A percentile compares a stretch with the other conserved stretches of the same genome.
Conservation (phyloP, 2,113 vertebrate genomes). For the Rissa tridactyla region DNA sequence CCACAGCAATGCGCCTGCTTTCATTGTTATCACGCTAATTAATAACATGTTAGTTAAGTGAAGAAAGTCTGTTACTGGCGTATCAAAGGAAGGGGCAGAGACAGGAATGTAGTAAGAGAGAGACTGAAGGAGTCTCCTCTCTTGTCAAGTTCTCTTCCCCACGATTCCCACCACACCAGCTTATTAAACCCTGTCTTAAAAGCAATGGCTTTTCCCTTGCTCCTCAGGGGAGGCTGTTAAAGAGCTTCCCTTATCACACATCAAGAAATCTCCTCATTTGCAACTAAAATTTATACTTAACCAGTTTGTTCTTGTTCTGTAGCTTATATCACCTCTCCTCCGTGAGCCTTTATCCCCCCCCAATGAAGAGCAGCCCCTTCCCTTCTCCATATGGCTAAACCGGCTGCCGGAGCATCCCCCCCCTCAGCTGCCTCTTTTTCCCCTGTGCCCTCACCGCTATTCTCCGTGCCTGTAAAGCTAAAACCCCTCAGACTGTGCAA, state of each 20-base stretch:
- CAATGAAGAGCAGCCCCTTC: background rate
- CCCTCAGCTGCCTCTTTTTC: background rate
- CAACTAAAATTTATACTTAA: background rate
- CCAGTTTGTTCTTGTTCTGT: background rate
- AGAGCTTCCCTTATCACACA: background rate
- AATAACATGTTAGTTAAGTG: background rate
- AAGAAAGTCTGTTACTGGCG: background rate
- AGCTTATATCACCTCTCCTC: background rate
- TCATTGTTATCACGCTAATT: background rate
- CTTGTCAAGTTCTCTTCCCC: background rate
- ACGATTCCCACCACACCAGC: background rate
- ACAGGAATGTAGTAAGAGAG: background rate
- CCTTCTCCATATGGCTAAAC: background rate
- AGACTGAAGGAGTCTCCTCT: background rate
- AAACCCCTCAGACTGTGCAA: background rate
- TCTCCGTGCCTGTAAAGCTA: background rate
- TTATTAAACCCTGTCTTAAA: background rate
- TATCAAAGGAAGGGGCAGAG: background rate
- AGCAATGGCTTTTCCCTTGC: background rate
- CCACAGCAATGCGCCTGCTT: background rate
- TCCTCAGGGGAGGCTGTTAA: background rate
- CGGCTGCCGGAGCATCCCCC: background rate
- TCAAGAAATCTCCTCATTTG: background rate
- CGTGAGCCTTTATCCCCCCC: background rate
- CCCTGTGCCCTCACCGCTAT: background rate